Evolutionary conservation across 2,113 vertebrate species (phyloP), one percentile per base, ranked within the genome.

Genomic region (Pleuronectes platessa): DNA sequence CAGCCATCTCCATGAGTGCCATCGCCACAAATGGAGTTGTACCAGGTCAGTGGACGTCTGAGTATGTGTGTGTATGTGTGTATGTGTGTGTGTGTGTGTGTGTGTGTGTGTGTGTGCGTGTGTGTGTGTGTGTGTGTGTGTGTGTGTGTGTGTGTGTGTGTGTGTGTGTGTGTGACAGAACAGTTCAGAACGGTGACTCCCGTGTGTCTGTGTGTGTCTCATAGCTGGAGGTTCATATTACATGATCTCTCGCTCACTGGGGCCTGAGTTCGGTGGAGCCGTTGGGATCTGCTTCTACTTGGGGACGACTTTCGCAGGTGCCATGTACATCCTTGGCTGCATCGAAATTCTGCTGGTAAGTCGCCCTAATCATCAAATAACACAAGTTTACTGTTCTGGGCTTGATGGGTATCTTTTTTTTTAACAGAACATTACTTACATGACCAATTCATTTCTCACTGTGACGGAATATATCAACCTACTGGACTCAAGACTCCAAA

Each of bases 251-350:
- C 97, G 98, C 59, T 99, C 98, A 1, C 90, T 99, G 88, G 98
- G 98, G 61, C 98, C 98, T 0, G 98, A 99, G 92, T 99, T 99
- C 53, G 98, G 98, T 8, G 98, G 98, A 5, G 98, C 98, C 0
- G 98, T 99, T 68, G 98, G 98, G 35, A 98, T 99, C 87, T 99
- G 98, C 92, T 99, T 99, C 93, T 99, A 98, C 93, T 92, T 99
- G 89, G 98, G 98, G 73, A 99, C 98, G 61, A 99, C 98, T 11
- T 99, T 98, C 83, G 98, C 98, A 0, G 97, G 97, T 20, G 97
- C 98, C 89, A 99, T 99, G 98, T 99, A 99, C 90, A 99, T 99
- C 90, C 93, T 99, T 76, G 98, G 98, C 60, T 98, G 97, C 90
- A 98, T 99, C 0, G 98, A 99, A 93, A 99, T 99, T 86, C 92